Evolutionary conservation across 2,888 invertebrate genomes (phyloP).

Genomic region (Drosophila anceps): DNA sequence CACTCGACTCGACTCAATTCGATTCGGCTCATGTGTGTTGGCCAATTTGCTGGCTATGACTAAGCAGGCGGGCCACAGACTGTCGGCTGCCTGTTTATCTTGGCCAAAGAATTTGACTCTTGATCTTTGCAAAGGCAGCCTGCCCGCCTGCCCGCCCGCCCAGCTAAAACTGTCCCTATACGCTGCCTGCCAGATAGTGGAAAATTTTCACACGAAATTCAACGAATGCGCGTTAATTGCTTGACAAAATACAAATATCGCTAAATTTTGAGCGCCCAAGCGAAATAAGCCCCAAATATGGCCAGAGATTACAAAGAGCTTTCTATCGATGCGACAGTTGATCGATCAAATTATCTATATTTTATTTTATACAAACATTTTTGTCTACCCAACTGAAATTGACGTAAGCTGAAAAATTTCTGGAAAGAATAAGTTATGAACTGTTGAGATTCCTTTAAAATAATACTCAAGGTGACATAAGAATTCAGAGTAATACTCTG

Average conservation of each 20-base stretch:
- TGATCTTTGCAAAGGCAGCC: conserved; percentile 57
- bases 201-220: conserved; percentile 77
- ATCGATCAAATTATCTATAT: conserved; percentile 9
- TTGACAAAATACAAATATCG: conserved; percentile 57
- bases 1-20: conserved; percentile 37
- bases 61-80: conserved; percentile 37
- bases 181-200: conserved; percentile 42
- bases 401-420: background rate
- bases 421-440: background rate
- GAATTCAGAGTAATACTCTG: background rate
- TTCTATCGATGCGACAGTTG: background rate
- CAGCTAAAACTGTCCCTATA: conserved; percentile 26
- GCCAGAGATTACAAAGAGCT: conserved; percentile 4
- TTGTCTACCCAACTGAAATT: background rate
- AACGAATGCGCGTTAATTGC: conserved; percentile 71
- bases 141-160: conserved; percentile 20
- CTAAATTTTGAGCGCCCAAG: conserved; percentile 25
- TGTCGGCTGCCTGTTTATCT: conserved; percentile 61
- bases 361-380: background rate
- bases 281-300: conserved; percentile 15
- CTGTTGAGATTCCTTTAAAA: background rate
- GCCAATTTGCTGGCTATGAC: conserved; percentile 66
- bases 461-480: background rate
- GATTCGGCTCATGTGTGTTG: conserved; percentile 48
- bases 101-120: conserved; percentile 72